Evolutionary conservation across 2,113 vertebrate genomes (phyloP).

Genomic region (Hippocampus guttulatus): DNA sequence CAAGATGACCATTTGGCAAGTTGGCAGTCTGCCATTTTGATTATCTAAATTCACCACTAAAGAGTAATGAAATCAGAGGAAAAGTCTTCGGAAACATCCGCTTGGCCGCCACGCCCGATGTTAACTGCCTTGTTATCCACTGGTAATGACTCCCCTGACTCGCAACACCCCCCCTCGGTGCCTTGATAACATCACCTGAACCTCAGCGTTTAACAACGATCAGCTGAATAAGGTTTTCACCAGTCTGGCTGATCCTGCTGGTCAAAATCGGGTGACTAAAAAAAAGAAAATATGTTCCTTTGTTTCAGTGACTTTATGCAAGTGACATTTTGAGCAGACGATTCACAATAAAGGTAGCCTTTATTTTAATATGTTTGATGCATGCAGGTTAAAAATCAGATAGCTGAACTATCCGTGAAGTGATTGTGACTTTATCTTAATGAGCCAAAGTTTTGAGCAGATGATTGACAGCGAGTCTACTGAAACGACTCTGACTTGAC

Average conservation of each 20-base stretch:
- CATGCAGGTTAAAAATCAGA: no score
- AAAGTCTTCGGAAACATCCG: slow-evolving; percentile 43
- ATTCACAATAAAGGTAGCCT: no score
- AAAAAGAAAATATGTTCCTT: no score
- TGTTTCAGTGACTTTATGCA: no score
- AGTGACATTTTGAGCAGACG: no score
- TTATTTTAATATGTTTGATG: no score
- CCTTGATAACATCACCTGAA: slow-evolving; percentile 46
- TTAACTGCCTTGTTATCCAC: slow-evolving; percentile 58
- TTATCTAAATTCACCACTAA: slow-evolving; percentile 62
- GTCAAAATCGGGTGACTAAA: neutral
- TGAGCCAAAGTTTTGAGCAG: no score
- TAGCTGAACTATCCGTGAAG: no score
- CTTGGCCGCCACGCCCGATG: slow-evolving; percentile 43
- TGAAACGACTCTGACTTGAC: no score
- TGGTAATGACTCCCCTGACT: slow-evolving; percentile 45
- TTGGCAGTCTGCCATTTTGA: slow-evolving; percentile 62
- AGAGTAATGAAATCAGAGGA: slow-evolving; percentile 55
- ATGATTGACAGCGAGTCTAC: no score
- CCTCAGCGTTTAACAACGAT: slow-evolving; percentile 23
- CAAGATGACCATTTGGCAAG: slow-evolving; percentile 52
- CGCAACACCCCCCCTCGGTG: no score
- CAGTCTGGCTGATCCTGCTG: neutral
- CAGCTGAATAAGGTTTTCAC: neutral
- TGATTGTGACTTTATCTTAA: no score